These are phyloP conservation scores for Globia sparganii DNA, from an alignment of 2,888 invertebrate species.

Conservation along the genomic window DNA sequence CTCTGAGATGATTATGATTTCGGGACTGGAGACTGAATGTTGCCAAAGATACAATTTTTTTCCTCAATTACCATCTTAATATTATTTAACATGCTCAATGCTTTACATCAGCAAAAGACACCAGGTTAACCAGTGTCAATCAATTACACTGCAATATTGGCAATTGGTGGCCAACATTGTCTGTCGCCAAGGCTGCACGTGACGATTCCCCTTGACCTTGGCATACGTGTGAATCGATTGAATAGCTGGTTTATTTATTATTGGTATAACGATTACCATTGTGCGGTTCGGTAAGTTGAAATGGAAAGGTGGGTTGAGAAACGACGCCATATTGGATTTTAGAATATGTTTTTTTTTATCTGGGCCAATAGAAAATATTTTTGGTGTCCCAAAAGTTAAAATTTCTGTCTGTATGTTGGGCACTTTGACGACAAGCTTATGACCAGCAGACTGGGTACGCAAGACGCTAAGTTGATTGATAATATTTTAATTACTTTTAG, in stretches of 20 bases:
- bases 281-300: not conserved
- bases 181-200: conserved; percentile 42
- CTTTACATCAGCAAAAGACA: not conserved
- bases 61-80: not conserved
- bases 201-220: conserved; percentile 49
- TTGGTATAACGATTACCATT: conserved; percentile 13
- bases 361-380: not conserved
- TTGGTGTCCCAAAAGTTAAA: not conserved
- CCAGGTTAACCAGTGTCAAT: conserved; percentile 38
- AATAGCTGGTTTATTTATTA: conserved; percentile 33
- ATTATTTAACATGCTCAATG: conserved; percentile 5
- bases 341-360: not conserved
- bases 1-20: not conserved
- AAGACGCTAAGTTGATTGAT: not conserved
- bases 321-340: not conserved
- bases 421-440: not conserved
- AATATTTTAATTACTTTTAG: not conserved
- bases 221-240: conserved; percentile 51
- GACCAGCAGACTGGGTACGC: not conserved
- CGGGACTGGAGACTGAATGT: not conserved
- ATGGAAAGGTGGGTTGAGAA: not conserved
- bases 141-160: conserved; percentile 19
- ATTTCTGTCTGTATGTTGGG: not conserved
- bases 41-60: not conserved
- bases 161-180: conserved; percentile 41